These are phyloP conservation scores for Andrena hattorfiana DNA, from an alignment of 2,888 invertebrate genomes.

Conservation along the genomic window DNA sequence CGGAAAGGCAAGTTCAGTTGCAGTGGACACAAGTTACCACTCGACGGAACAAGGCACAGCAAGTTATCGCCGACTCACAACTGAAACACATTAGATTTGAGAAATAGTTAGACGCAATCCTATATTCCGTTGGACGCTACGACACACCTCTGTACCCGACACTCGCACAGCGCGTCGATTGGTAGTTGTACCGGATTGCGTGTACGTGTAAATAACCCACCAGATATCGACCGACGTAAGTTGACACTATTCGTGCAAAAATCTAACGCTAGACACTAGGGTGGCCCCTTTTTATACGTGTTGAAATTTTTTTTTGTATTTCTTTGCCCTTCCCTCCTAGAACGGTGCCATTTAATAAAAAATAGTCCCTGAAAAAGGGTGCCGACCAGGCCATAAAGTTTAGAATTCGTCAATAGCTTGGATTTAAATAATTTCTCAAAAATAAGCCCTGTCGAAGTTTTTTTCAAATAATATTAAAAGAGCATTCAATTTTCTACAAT, in stretches of 20 bases:
- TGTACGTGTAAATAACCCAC: constrained; percentile 2
- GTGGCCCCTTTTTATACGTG: background rate
- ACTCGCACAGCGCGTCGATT: background rate
- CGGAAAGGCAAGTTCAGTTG: background rate
- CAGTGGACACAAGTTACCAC: constrained; percentile 1
- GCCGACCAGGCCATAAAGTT: no score
- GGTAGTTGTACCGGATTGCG: background rate
- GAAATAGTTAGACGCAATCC: constrained; percentile 10
- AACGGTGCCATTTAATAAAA: no score
- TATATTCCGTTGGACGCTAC: constrained; percentile 13
- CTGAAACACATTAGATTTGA: constrained; percentile 4
- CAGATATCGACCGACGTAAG: constrained; percentile 4
- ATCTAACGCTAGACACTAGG: background rate
- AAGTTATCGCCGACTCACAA: background rate
- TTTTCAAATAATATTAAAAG: no score
- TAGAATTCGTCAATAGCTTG: no score
- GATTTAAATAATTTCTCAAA: no score
- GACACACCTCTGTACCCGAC: background rate
- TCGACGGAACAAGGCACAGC: constrained; percentile 4
- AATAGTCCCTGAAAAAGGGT: no score
- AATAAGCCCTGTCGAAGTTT: no score
- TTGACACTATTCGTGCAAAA: constrained; percentile 2
- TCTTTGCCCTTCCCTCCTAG: no score
- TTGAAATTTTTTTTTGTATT: background rate
- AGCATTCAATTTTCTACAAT: no score